These are phyloP conservation scores for Spatulosminthurus flaviceps DNA, from an alignment of 2,888 invertebrate genomes.

Conservation along the genomic window DNA sequence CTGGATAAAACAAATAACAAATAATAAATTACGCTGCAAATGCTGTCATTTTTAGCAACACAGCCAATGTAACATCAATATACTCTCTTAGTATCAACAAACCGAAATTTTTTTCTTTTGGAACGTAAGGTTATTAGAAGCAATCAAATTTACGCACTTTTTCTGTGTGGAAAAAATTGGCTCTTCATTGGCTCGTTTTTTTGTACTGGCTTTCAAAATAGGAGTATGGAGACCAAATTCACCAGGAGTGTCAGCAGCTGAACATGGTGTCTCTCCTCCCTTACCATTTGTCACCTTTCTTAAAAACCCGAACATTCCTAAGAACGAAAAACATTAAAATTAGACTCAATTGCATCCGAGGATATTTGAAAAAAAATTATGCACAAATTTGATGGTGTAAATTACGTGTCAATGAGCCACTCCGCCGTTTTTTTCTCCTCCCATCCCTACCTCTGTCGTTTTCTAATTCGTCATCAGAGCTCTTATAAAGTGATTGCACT, in stretches of 20 bases:
- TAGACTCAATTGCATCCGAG: too few relatives aligned
- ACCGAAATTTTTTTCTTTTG: too few relatives aligned
- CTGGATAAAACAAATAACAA: conserved; percentile 19
- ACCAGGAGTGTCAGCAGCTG: conserved; percentile 49
- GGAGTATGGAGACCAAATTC: conserved; percentile 54
- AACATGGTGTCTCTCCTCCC: conserved; percentile 48
- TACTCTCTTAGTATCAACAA: too few relatives aligned
- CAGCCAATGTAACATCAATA: neutral
- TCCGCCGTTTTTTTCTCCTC: conserved; percentile 80
- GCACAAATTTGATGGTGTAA: too few relatives aligned
- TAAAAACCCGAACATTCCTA: conserved; percentile 59
- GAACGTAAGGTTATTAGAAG: too few relatives aligned
- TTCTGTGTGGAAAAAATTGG: conserved; percentile 37
- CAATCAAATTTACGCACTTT: conserved; percentile 46
- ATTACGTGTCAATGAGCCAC: conserved; percentile 86
- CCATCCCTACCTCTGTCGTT: conserved; percentile 50
- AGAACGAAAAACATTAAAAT: neutral
- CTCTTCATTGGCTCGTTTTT: conserved; percentile 42
- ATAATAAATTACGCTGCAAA: neutral
- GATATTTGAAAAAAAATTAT: neutral
- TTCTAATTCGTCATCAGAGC: conserved; percentile 58
- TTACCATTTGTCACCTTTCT: conserved; percentile 56
- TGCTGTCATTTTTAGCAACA: neutral
- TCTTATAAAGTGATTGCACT: conserved; percentile 37
- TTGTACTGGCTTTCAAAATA: conserved; percentile 53